phyloP scores from a whole-genome alignment of 2,113 vertebrate genomes.

The Aphelocoma coerulescens region DNA sequence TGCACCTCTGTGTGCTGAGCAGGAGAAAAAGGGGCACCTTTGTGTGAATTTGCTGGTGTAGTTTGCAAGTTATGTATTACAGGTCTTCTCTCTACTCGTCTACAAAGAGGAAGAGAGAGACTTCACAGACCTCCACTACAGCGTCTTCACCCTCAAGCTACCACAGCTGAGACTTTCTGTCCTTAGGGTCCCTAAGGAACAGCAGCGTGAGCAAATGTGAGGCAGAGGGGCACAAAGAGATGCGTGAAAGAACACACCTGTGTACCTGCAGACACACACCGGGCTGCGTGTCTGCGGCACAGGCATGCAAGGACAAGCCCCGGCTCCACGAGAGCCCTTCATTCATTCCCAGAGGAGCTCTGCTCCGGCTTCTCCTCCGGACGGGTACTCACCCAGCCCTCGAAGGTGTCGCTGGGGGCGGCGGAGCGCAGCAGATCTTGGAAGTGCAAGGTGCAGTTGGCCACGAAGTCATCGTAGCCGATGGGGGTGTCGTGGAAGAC shows the following conservation, averaged over 20 bases:
- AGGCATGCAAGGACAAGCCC: slow-evolving; percentile 14
- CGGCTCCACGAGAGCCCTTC: neutral
- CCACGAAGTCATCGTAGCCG: slow-evolving; percentile 97
- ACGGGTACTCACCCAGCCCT: slow-evolving; percentile 89
- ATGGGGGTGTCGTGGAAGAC: slow-evolving; percentile 97
- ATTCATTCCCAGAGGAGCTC: neutral
- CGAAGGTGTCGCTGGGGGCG: slow-evolving; percentile 83
- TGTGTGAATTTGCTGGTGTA: neutral
- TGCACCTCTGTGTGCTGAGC: rapidly evolving
- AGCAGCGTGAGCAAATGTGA: neutral
- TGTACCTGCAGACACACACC: neutral
- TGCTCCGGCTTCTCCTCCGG: neutral
- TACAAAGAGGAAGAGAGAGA: neutral
- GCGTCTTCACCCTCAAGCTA: neutral
- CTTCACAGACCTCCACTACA: neutral
- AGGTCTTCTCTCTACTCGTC: neutral
- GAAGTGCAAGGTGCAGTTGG: slow-evolving; percentile 90
- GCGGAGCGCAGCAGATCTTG: slow-evolving; percentile 83
- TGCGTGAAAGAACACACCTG: neutral
- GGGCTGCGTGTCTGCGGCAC: neutral
- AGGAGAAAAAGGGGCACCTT: neutral
- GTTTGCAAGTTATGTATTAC: rapidly evolving
- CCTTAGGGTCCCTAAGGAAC: neutral
- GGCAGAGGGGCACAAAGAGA: neutral
- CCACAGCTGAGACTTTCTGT: neutral